phyloP scores from a whole-genome alignment of 2,888 invertebrate genomes.

The Alsophila aescularia region DNA sequence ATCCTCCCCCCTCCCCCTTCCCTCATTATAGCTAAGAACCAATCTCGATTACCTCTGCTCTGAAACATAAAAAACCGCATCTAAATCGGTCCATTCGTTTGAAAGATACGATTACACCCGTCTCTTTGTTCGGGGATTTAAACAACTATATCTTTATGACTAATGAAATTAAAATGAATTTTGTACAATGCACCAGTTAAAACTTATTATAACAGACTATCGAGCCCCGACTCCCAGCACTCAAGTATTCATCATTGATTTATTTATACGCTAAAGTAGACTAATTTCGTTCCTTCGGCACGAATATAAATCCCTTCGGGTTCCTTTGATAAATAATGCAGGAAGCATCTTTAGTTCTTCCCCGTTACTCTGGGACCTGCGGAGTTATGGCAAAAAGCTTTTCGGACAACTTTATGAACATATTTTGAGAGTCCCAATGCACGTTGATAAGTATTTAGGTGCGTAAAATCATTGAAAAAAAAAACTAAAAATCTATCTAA shows the following conservation, averaged over 20 bases:
- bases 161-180: too few relatives aligned
- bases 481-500: too few relatives aligned
- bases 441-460: not conserved
- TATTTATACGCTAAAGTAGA: constrained; percentile 24
- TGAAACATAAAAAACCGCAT: too few relatives aligned
- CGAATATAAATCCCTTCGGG: constrained; percentile 26
- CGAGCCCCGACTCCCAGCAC: not conserved
- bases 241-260: constrained; percentile 17
- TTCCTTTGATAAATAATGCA: constrained; percentile 36
- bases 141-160: too few relatives aligned
- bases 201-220: not conserved
- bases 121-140: too few relatives aligned
- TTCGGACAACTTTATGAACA: constrained; percentile 17
- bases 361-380: constrained; percentile 18
- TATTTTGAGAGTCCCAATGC: constrained; percentile 2
- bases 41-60: too few relatives aligned
- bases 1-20: too few relatives aligned
- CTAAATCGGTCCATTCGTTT: too few relatives aligned
- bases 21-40: too few relatives aligned
- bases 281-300: constrained; percentile 26
- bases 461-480: too few relatives aligned
- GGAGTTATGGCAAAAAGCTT: constrained; percentile 27
- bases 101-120: too few relatives aligned
- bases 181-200: too few relatives aligned
- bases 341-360: constrained; percentile 20